Percentiles rank a stretch among this genome's conserved stretches.
phyloP scores from a whole-genome alignment of 2,888 invertebrate species.

The Brachylomia viminalis region DNA sequence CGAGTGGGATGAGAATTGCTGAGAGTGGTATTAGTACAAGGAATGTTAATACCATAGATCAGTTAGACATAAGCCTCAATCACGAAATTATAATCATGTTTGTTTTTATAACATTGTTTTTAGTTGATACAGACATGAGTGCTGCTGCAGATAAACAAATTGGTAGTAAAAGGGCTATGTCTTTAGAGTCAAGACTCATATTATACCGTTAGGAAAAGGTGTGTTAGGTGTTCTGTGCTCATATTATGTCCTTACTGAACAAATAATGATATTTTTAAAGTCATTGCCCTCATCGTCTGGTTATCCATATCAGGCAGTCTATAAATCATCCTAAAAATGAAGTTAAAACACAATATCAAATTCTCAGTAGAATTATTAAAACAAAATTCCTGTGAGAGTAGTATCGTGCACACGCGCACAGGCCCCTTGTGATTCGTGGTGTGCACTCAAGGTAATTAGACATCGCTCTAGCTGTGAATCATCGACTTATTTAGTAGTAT shows the following conservation, averaged over 20 bases:
- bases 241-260: background rate
- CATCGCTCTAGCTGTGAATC: conserved; percentile 57
- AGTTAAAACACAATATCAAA: conserved; percentile 10
- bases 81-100: background rate
- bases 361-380: conserved; percentile 19
- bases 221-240: too few relatives aligned
- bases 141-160: background rate
- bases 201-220: too few relatives aligned
- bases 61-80: background rate
- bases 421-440: conserved; percentile 62
- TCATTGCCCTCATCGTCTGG: conserved; percentile 1
- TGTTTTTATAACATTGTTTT: background rate
- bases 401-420: conserved; percentile 44
- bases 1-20: conserved; percentile 22
- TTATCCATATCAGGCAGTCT: background rate
- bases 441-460: conserved; percentile 77
- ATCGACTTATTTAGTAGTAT: conserved; percentile 58
- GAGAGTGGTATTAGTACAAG: conserved; percentile 5
- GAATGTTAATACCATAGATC: conserved; percentile 31
- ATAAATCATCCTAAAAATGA: conserved; percentile 3
- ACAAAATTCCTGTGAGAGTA: conserved; percentile 46
- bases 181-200: background rate
- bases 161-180: background rate
- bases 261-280: background rate
- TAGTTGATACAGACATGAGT: background rate